Evolutionary conservation across 2,797 vertebrate genomes (phyloP).

Genomic region (Melanotaenia parkinsoni): DNA sequence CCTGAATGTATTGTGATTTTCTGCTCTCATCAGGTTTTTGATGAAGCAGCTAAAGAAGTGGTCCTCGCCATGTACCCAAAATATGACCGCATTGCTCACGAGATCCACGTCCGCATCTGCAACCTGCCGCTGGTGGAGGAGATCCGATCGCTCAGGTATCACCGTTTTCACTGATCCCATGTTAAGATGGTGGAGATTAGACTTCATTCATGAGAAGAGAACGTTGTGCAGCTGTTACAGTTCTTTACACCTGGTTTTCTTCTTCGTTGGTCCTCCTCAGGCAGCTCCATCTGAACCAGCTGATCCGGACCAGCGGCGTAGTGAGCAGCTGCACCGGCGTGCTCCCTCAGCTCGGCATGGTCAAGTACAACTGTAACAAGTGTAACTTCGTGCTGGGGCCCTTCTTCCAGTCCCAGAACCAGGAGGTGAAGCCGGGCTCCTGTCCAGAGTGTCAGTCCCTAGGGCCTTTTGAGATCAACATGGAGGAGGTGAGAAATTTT

Average conservation of each 20-base stretch:
- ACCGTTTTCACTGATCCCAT: too few species aligned
- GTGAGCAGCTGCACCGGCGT: constrained; percentile 96
- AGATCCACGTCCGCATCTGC: constrained; percentile 95
- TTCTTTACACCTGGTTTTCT: neutral
- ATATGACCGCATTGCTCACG: constrained; percentile 93
- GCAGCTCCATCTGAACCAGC: constrained; percentile 97
- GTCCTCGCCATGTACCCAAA: constrained; percentile 98
- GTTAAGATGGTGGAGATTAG: too few species aligned
- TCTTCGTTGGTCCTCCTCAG: constrained; percentile 66
- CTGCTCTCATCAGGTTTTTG: constrained; percentile 81
- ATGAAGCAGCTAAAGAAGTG: constrained; percentile 96
- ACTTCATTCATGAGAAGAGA: neutral
- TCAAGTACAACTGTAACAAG: constrained; percentile 98
- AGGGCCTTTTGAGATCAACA: constrained; percentile 98
- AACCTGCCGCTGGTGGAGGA: constrained; percentile 97
- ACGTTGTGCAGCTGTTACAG: too few species aligned
- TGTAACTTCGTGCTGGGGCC: constrained; percentile 95
- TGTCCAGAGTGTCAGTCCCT: constrained; percentile 96
- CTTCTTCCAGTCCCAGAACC: constrained; percentile 97
- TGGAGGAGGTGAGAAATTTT: constrained; percentile 92
- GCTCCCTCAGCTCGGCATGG: constrained; percentile 96
- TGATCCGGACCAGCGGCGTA: constrained; percentile 96
- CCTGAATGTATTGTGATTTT: neutral
- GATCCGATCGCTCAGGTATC: constrained; percentile 91
- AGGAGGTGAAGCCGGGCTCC: constrained; percentile 98